Conservation (phyloP, 2,888 invertebrate genomes). For the Palloptera scutellata region DNA sequence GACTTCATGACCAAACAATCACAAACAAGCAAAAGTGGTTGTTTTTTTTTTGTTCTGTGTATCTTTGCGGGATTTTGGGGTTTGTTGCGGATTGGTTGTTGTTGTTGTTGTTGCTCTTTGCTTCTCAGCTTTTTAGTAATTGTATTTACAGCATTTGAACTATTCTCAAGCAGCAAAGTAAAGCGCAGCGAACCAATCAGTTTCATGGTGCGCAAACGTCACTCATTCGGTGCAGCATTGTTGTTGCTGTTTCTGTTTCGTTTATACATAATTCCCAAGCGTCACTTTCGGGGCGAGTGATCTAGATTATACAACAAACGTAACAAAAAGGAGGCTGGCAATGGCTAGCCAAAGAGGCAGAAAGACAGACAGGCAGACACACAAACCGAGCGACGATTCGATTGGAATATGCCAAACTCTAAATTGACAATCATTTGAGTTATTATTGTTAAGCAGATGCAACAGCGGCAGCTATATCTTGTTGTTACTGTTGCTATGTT, state of each 20-base stretch:
- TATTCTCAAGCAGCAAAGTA: background rate
- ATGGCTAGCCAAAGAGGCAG: constrained; percentile 6
- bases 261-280: background rate
- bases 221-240: constrained; percentile 29
- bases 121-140: background rate
- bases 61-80: background rate
- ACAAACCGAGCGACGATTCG: background rate
- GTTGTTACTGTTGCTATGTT: constrained; percentile 22
- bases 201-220: constrained; percentile 40
- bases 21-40: constrained; percentile 35
- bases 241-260: constrained; percentile 6
- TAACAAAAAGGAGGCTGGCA: constrained; percentile 9
- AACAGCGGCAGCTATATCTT: constrained; percentile 20
- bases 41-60: constrained; percentile 21
- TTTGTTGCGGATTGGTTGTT: background rate
- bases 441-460: constrained; percentile 44
- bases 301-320: constrained; percentile 33
- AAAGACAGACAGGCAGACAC: background rate
- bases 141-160: constrained; percentile 11
- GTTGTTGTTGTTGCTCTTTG: background rate
- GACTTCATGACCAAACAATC: constrained; percentile 50
- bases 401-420: constrained; percentile 31
- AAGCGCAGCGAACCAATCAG: constrained; percentile 34
- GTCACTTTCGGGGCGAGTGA: constrained; percentile 18
- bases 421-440: constrained; percentile 48